These are phyloP conservation scores for Fulica atra DNA, from an alignment of 2,113 vertebrate species.

Conservation along the genomic window DNA sequence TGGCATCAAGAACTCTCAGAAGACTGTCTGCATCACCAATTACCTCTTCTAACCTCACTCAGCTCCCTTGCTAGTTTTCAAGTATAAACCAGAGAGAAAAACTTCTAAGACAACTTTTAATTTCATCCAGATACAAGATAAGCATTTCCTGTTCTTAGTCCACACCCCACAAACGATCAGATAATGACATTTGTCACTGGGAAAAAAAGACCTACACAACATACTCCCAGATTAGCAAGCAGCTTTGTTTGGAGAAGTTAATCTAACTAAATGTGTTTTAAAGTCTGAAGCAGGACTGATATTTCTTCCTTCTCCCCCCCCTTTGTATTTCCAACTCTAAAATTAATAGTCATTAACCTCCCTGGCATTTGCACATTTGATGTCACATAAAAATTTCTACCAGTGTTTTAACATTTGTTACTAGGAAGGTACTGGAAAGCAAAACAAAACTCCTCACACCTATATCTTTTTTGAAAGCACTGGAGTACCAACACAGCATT, in stretches of 20 bases:
- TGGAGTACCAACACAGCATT: neutral
- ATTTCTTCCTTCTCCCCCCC: neutral
- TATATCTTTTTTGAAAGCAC: neutral
- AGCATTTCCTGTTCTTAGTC: conserved; percentile 1
- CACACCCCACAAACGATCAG: neutral
- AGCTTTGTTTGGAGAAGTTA: neutral
- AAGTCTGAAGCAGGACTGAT: neutral
- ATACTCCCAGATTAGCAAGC: neutral
- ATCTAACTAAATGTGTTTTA: neutral
- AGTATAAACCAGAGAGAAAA: neutral
- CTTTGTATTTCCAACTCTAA: neutral
- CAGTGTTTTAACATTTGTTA: neutral
- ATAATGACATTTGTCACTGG: neutral
- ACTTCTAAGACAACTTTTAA: neutral
- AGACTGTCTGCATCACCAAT: neutral
- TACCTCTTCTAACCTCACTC: neutral
- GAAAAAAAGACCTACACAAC: neutral
- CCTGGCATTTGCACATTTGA: neutral
- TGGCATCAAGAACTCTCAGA: neutral
- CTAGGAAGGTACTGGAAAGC: neutral
- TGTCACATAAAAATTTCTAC: neutral
- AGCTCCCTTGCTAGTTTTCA: neutral
- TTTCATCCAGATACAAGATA: neutral
- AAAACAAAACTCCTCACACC: neutral
- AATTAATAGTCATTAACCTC: neutral